Evolutionary conservation across 35 echinoderm and acorn worm genomes (phyloP), one percentile per base, ranked within the genome.

Genomic region (Chiridota heheva): DNA sequence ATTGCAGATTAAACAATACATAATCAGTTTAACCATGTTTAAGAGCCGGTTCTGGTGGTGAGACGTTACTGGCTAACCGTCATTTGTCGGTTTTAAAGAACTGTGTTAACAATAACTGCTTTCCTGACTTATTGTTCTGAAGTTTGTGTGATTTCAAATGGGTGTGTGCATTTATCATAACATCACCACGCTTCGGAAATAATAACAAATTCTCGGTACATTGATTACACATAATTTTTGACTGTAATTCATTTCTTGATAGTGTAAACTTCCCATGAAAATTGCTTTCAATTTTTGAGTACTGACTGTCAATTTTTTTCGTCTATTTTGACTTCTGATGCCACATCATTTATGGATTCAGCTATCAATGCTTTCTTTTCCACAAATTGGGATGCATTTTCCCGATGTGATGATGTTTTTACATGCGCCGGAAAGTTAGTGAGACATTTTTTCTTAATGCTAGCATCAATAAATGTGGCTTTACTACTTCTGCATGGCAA

Each of bases 141-240:
- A 53, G 48, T 53, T 53, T 53, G 48, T 53, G 48, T 53, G 48
- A 53, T 53, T 53, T 53, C 10, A 22, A 53, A 53, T 53, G 48
- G 22, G 10, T 53, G 48, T 10, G 10, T 22, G 48, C 48, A 53
- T 53, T 53, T 10, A 22, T 53, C 10, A 53, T 22, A 13, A 53
- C 48, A 53, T 53, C 48, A 22, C 48, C 48, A 53, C 10, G 48
- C 48, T 53, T 53, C 48, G 48, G 48, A 22, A 53, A 53, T 22
- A 53, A 22, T 22, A 53, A 10, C 48, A 53, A 22, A 53, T 22
- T 13, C 48, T 13, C 22, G 48, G 10, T 53, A 22, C 48, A 53
- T 10, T 53, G 48, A 22, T 53, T 10, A 53, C 48, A 53, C 22
- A 10, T 10, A 13, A 53, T 53, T 22, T 53, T 22, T 22, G 48